A percentile compares a stretch with the other conserved stretches of the same genome.
Conservation (phyloP, 2,797 vertebrate genomes). For the Brotula barbata region DNA sequence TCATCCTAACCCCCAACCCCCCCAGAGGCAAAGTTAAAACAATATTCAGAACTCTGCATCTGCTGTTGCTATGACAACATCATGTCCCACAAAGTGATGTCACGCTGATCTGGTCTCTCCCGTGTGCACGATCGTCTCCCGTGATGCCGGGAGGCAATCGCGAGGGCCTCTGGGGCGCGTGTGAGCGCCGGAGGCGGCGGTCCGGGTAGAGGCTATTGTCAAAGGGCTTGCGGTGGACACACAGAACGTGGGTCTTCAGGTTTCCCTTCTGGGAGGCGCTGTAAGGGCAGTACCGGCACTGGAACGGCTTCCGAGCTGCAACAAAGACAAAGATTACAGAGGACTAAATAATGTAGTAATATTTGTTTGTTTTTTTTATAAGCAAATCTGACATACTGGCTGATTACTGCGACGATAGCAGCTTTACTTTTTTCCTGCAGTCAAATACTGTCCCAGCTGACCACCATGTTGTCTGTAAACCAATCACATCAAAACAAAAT, state of each 20-base stretch:
- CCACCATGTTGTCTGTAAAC: not conserved
- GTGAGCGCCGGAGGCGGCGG: conserved; percentile 94
- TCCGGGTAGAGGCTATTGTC: conserved; percentile 99
- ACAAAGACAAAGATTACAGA: conserved; percentile 2
- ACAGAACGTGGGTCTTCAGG: conserved; percentile 97
- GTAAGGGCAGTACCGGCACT: conserved; percentile 95
- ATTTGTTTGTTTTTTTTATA: not conserved
- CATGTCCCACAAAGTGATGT: conserved; percentile 75
- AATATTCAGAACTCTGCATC: conserved; percentile 60
- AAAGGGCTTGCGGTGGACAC: conserved; percentile 97
- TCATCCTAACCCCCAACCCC: conserved; percentile 49
- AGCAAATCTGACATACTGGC: no score
- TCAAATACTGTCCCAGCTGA: conserved; percentile 5
- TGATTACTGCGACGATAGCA: conserved; percentile 1
- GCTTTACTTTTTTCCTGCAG: not conserved
- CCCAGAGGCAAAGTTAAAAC: conserved; percentile 65
- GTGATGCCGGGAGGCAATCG: conserved; percentile 53
- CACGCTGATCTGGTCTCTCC: conserved; percentile 61
- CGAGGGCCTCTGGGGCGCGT: conserved; percentile 67
- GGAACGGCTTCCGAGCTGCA: conserved; percentile 89
- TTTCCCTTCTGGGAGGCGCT: conserved; percentile 99
- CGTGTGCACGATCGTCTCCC: conserved; percentile 45
- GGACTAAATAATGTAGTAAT: not conserved
- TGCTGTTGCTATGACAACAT: conserved; percentile 66
- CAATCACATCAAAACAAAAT: conserved; percentile 8